Base-by-base conservation (phyloP, 2,888 invertebrate species). In the Eutolmus rufibarbis region DNA sequence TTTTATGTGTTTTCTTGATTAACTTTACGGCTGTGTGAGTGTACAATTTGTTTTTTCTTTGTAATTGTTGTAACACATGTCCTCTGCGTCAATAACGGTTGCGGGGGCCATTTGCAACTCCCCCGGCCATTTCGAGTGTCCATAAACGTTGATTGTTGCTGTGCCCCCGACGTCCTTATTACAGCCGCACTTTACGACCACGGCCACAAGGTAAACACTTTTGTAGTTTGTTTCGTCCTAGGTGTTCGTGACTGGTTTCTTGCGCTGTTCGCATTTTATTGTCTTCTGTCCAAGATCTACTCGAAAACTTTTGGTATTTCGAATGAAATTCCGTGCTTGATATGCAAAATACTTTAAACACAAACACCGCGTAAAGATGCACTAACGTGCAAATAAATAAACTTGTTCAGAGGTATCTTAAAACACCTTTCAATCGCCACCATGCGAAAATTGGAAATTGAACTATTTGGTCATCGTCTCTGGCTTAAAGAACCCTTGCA, bases 1-100 rank as follows among this genome's bases (percentile, higher is more conserved):
- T 88, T 88, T 87, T 88, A 87, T 88, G 88, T 88, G 79, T 85
- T 87, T 85, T 87, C 87, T 88, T 88, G 84, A 88, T 74, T 86
- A 76, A 76, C 51, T 86, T 86, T 86, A 76, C 74, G 51, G 43
- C 79, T 88, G 88, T 88, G 82, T 86, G 76, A 57, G 74, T 88
- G 88, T 86, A 66, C 66, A 81, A 31, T 87, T 51, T 78, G 37
- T 87, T 85, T 86, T 74, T 87, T 74, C 78, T 78, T 87, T 87
- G 86, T 85, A 57, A 82, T 66, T 78, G 74, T 87, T 74, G 87
- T 87, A 87, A 87, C 87, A 84, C 51, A 82, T 84, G 57, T 87
- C 34, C 56, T 76, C 37, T 79, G 31, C 56, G 57, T 81, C 74
- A 79, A 81, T 87, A 81, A 57, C 46, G 46, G 81, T 40, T 87